Evolutionary conservation across 2,797 vertebrate genomes (phyloP), one percentile per base, ranked within the genome.

Genomic region (Lepus townsendii): DNA sequence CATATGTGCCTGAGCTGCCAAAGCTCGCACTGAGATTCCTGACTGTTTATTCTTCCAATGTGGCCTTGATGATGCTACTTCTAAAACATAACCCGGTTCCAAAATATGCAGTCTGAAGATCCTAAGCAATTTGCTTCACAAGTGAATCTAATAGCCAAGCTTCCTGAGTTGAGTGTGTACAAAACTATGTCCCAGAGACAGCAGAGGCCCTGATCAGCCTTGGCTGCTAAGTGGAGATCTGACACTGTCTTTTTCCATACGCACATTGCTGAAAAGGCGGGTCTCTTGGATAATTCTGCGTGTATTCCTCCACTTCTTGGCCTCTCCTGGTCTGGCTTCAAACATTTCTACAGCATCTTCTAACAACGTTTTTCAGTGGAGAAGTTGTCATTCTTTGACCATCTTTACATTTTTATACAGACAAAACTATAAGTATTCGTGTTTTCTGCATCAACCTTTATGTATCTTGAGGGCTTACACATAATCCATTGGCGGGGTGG

Each of bases 21-120:
- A 99, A 99, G 90, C 99, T 99, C 99, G 99, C 99, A 96, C 99
- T 99, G 97, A 99, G 98, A 98, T 99, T 98, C 99, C 99, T 96
- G 99, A 99, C 99, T 99, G 99, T 97, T 99, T 98, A 98, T 97
- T 86, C 98, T 98, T 98, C 99, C 98, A 99, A 99, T 73, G 99
- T 98, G 90, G 99, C 98, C 98, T 99, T 99, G 90, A 98, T 97
- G 80, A 97, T 98, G 96, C 96, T 98, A 96, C 99, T 98, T 98
- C 99, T 99, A 98, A 99, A 99, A 98, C 98, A 98, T 98, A 99
- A 98, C 96, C 99, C 99, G 97, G 98, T 99, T 99, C 98, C 99
- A 98, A 99, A 99, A 98, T 98, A 98, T 98, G 98, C 99, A 97
- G 98, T 98, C 98, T 98, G 99, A 98, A 98, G 99, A 99, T 98